These are phyloP conservation scores for Mohoua ochrocephala DNA, from an alignment of 2,113 vertebrate genomes.

Conservation along the genomic window DNA sequence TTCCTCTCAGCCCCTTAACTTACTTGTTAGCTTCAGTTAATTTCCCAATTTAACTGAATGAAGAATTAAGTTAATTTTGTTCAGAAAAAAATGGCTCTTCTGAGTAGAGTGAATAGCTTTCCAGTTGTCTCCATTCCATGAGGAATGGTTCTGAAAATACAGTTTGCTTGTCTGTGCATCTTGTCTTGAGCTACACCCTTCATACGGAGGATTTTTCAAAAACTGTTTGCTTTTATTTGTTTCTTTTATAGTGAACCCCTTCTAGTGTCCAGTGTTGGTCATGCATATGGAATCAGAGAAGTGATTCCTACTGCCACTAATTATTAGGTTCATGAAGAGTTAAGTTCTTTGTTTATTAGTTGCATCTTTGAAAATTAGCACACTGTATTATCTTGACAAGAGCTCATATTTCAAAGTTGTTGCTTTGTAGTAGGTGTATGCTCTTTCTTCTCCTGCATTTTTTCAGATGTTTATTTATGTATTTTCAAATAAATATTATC, in stretches of 20 bases:
- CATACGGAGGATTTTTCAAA: not conserved
- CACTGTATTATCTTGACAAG: not conserved
- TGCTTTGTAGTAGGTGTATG: not conserved
- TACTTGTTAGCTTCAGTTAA: conserved; percentile 33
- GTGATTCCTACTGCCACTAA: not conserved
- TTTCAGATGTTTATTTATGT: not conserved
- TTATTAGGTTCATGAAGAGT: not conserved
- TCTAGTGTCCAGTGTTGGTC: not conserved
- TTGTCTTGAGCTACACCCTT: not conserved
- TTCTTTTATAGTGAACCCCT: not conserved
- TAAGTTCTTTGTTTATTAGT: not conserved
- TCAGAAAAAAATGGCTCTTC: not conserved
- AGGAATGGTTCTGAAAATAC: not conserved
- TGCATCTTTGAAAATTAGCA: not conserved
- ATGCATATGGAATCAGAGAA: not conserved
- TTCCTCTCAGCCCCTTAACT: conserved; percentile 1
- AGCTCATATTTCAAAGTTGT: not conserved
- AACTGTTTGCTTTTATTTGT: not conserved
- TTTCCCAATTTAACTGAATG: conserved; percentile 5
- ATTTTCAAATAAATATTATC: not conserved
- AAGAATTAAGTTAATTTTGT: conserved; percentile 12
- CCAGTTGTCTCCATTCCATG: not conserved
- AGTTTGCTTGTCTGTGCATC: not conserved
- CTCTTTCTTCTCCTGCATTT: not conserved
- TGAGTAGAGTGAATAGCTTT: not conserved